Percentiles rank a stretch among this genome's conserved stretches.
phyloP scores from a whole-genome alignment of 1,140 invertebrate genomes.

The Apocrypta bakeri region DNA sequence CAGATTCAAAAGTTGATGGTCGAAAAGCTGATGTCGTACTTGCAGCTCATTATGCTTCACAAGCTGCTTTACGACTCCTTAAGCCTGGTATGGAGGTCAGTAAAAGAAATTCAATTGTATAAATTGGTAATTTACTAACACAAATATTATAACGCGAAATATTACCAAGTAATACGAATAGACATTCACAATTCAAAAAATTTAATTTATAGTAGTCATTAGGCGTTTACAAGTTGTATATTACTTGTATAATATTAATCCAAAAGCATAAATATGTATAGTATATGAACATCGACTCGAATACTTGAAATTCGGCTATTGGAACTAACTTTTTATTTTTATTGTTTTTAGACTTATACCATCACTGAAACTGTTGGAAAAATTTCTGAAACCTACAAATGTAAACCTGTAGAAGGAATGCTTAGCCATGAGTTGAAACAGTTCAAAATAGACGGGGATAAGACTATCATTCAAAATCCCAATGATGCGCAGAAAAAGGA shows the following conservation, averaged over 20 bases:
- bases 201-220: no score
- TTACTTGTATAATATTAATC: no score
- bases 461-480: slow-evolving; percentile 99
- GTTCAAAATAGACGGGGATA: slow-evolving; percentile 98
- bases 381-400: slow-evolving; percentile 92
- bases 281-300: no score
- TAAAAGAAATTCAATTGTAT: no score
- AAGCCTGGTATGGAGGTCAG: slow-evolving; percentile 92
- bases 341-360: slow-evolving; percentile 85
- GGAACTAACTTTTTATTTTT: not conserved
- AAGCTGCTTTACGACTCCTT: slow-evolving; percentile 94
- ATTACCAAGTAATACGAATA: no score
- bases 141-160: no score
- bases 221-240: no score
- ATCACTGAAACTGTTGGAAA: slow-evolving; percentile 96
- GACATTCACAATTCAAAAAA: no score
- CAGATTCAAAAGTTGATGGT: slow-evolving; percentile 84
- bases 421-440: slow-evolving; percentile 97
- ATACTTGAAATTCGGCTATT: no score
- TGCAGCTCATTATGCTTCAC: slow-evolving; percentile 95
- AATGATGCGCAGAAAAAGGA: slow-evolving; percentile 98
- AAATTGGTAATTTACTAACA: no score
- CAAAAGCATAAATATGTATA: no score
- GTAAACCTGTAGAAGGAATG: slow-evolving; percentile 99
- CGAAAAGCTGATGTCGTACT: slow-evolving; percentile 95